phyloP scores from a whole-genome alignment of 2,113 vertebrate species.

The Platycercus adscitus region DNA sequence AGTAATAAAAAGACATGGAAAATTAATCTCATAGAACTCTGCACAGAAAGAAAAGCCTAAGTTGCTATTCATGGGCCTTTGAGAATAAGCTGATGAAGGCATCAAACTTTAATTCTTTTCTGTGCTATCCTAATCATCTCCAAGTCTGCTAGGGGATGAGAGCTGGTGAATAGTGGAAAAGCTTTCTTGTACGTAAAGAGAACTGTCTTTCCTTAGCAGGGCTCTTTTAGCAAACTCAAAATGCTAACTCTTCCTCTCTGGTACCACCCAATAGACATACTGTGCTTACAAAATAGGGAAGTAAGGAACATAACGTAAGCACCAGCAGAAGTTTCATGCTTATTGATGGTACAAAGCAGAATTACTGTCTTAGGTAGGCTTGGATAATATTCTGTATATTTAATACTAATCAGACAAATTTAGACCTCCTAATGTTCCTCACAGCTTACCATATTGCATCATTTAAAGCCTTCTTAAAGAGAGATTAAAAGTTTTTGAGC shows the following conservation, averaged over 20 bases:
- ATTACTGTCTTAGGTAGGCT: background rate
- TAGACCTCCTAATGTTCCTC: background rate
- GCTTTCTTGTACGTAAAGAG: background rate
- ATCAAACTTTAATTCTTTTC: conserved; percentile 24
- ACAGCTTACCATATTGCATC: background rate
- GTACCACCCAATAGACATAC: background rate
- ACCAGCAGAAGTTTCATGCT: background rate
- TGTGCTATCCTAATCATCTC: background rate
- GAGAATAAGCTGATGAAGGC: conserved; percentile 52
- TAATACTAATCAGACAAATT: background rate
- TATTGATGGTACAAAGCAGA: background rate
- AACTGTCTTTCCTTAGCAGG: background rate
- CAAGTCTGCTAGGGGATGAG: conserved; percentile 21
- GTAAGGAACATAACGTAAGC: background rate
- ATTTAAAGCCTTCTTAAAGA: background rate
- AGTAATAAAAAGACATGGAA: background rate
- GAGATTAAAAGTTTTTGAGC: background rate
- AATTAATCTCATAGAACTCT: background rate
- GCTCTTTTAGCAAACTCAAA: background rate
- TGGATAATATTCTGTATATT: background rate
- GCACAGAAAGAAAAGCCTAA: conserved; percentile 1
- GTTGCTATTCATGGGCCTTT: background rate
- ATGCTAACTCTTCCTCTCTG: background rate
- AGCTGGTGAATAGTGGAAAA: conserved; percentile 1
- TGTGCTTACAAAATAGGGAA: background rate